These are phyloP conservation scores for Syngnathus typhle DNA, from an alignment of 2,113 vertebrate species.

Conservation along the genomic window DNA sequence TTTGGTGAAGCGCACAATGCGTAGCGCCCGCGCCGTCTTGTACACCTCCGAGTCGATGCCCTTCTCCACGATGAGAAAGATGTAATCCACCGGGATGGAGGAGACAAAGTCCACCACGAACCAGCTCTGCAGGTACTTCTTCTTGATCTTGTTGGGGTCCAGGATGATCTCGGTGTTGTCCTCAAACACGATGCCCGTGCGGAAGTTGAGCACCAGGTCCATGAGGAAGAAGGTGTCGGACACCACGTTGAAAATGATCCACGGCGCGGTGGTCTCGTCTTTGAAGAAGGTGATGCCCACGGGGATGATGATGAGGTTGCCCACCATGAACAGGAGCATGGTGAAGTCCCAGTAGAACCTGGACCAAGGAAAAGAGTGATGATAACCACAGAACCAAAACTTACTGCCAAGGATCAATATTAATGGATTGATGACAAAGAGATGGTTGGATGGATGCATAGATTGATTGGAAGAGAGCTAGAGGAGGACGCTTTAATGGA, in stretches of 20 bases:
- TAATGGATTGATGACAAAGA: not conserved
- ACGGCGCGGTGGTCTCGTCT: constrained; percentile 92
- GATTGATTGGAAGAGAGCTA: not conserved
- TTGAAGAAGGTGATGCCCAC: constrained; percentile 99
- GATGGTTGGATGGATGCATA: not conserved
- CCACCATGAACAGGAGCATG: constrained; percentile 98
- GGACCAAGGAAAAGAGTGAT: not conserved
- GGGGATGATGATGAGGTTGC: constrained; percentile 96
- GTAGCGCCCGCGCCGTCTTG: constrained; percentile 89
- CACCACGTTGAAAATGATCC: constrained; percentile 98
- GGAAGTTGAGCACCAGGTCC: constrained; percentile 96
- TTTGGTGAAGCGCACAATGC: constrained; percentile 95
- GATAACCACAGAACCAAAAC: not conserved
- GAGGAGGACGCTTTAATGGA: not conserved
- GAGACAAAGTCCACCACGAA: constrained; percentile 97
- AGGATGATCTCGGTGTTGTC: constrained; percentile 98
- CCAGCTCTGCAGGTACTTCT: constrained; percentile 94
- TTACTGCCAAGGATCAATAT: not conserved
- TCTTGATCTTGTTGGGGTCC: constrained; percentile 92
- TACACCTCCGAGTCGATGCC: constrained; percentile 97
- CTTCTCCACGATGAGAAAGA: constrained; percentile 97
- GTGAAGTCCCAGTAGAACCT: constrained; percentile 99
- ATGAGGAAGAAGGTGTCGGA: constrained; percentile 98
- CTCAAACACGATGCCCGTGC: constrained; percentile 94
- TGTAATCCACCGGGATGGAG: constrained; percentile 98